These are phyloP conservation scores for Pelobates cultripes DNA, from an alignment of 2,797 vertebrate genomes.

Conservation along the genomic window DNA sequence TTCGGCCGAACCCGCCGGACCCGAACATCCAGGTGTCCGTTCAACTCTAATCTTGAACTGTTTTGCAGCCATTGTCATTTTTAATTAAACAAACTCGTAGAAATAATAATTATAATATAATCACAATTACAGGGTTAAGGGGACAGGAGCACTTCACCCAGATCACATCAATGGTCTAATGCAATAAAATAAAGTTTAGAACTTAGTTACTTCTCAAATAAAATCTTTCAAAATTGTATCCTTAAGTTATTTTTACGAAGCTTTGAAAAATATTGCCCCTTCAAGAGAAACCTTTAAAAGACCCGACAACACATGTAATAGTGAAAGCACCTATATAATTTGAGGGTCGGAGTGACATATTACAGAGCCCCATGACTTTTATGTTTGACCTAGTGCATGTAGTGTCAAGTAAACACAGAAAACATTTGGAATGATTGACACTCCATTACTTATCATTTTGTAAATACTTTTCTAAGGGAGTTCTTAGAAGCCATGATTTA, in stretches of 20 bases:
- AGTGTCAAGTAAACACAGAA: conserved; percentile 42
- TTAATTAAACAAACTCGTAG: no score
- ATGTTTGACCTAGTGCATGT: conserved; percentile 50
- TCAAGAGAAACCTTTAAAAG: conserved; percentile 38
- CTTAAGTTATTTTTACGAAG: conserved; percentile 21
- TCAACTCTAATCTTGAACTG: no score
- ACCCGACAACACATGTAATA: conserved; percentile 27
- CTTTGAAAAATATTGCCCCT: conserved; percentile 16
- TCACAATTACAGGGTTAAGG: no score
- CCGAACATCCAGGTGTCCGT: no score
- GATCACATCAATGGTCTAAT: no score
- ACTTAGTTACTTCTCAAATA: neutral
- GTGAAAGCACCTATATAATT: conserved; percentile 31
- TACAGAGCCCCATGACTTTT: conserved; percentile 55
- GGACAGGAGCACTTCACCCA: no score
- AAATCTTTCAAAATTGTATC: neutral
- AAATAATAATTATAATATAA: no score
- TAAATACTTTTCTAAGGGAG: conserved; percentile 54
- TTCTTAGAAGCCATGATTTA: conserved; percentile 52
- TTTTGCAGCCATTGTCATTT: no score
- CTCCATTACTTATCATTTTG: conserved; percentile 54
- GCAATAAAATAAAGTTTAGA: no score
- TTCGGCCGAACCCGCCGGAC: no score
- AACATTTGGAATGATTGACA: conserved; percentile 47
- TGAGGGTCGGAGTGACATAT: conserved; percentile 30